These are phyloP conservation scores for Xylota sylvarum DNA, from an alignment of 2,888 invertebrate genomes.

Conservation along the genomic window DNA sequence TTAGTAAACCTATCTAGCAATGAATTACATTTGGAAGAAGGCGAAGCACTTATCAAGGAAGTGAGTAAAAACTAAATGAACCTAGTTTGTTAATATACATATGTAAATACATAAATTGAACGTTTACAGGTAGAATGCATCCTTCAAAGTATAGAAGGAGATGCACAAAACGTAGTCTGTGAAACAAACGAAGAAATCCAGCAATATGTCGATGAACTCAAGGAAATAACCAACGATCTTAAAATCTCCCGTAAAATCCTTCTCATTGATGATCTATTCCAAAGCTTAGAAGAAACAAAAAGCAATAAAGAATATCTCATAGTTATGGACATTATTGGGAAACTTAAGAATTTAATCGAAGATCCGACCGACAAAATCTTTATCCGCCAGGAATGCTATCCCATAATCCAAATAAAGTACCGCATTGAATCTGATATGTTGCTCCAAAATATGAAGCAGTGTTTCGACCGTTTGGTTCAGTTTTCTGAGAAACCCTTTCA, in stretches of 20 bases:
- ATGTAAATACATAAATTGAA: not conserved
- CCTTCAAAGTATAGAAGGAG: constrained; percentile 86
- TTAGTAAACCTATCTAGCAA: constrained; percentile 82
- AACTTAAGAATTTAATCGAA: constrained; percentile 81
- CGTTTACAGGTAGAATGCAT: constrained; percentile 78
- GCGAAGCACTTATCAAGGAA: constrained; percentile 80
- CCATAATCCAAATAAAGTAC: constrained; percentile 83
- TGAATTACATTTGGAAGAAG: constrained; percentile 82
- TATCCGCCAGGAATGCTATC: constrained; percentile 82
- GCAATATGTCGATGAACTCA: constrained; percentile 86
- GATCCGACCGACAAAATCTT: constrained; percentile 81
- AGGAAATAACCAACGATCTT: constrained; percentile 87
- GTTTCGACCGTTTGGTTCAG: constrained; percentile 83
- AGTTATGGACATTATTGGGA: constrained; percentile 81
- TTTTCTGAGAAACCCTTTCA: constrained; percentile 83
- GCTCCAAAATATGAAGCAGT: constrained; percentile 82
- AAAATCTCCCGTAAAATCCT: constrained; percentile 83
- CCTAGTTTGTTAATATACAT: not conserved
- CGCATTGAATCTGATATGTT: constrained; percentile 82
- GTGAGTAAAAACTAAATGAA: constrained; percentile 56
- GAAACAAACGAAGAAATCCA: constrained; percentile 88
- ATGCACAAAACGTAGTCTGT: constrained; percentile 87
- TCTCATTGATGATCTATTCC: constrained; percentile 85
- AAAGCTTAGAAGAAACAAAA: constrained; percentile 83
- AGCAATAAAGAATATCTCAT: constrained; percentile 81